phyloP scores from a whole-genome alignment of 2,113 vertebrate species.

The Silurus glanis region DNA sequence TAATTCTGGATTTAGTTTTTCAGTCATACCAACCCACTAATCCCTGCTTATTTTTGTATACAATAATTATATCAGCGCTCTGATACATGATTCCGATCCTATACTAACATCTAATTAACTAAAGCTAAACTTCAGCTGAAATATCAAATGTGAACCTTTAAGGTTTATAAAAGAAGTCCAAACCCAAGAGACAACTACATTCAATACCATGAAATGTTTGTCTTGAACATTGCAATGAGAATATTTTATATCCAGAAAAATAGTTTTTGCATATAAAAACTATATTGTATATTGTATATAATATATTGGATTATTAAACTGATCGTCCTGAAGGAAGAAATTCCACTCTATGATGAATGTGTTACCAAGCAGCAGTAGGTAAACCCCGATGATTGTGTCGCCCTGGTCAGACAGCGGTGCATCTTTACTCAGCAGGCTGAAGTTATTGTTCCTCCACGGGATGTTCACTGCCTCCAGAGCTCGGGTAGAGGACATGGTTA shows the following conservation, averaged over 20 bases:
- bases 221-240: not conserved
- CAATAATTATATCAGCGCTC: not conserved
- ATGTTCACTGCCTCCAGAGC: constrained; percentile 75
- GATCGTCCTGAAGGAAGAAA: not conserved
- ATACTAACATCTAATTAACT: not conserved
- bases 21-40: not conserved
- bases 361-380: constrained; percentile 76
- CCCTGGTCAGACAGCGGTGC: constrained; percentile 78
- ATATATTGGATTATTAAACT: not conserved
- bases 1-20: not conserved
- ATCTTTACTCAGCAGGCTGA: constrained; percentile 74
- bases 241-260: not conserved
- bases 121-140: not conserved
- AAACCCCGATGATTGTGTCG: constrained; percentile 80
- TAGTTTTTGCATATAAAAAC: not conserved
- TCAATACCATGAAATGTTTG: not conserved
- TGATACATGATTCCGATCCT: not conserved
- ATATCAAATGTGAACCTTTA: not conserved
- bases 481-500: constrained; percentile 70
- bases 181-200: not conserved
- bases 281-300: not conserved
- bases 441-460: constrained; percentile 85
- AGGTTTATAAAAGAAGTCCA: not conserved
- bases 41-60: not conserved
- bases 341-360: constrained; percentile 45